A percentile compares a stretch with the other conserved stretches of the same genome.
These are phyloP conservation scores for Thalassoma bifasciatum DNA, from an alignment of 2,113 vertebrate genomes.

Conservation along the genomic window DNA sequence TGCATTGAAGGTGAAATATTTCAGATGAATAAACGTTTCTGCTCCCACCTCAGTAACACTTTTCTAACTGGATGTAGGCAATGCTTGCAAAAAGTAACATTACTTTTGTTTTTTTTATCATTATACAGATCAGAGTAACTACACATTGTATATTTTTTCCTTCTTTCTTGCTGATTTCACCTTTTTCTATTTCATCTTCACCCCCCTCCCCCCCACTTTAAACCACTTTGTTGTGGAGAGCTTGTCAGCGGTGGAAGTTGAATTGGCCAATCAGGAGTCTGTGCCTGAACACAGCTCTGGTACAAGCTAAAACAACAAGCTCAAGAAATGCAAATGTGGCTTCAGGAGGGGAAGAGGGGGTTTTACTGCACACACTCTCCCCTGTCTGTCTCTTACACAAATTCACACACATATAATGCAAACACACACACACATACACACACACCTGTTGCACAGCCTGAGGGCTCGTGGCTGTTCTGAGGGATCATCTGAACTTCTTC, in stretches of 20 bases:
- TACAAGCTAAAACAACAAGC: constrained; percentile 79
- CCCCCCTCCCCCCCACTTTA: constrained; percentile 4
- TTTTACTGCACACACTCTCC: constrained; percentile 42
- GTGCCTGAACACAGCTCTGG: constrained; percentile 54
- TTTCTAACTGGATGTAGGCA: no score
- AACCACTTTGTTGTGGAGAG: constrained; percentile 51
- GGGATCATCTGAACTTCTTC: constrained; percentile 42
- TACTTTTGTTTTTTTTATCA: no score
- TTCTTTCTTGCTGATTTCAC: no score
- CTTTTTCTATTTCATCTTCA: no score
- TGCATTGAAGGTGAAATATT: no score
- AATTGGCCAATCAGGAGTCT: no score
- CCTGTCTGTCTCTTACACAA: constrained; percentile 56
- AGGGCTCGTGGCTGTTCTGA: constrained; percentile 25
- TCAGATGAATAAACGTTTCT: no score
- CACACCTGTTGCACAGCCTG: constrained; percentile 71
- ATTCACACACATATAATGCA: constrained; percentile 46
- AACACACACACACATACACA: constrained; percentile 34
- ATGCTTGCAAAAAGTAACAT: no score
- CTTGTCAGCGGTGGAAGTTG: constrained; percentile 61
- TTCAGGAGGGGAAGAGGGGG: constrained; percentile 29
- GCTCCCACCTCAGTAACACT: no score
- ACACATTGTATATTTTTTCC: no score
- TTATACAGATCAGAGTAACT: no score
- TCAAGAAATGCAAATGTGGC: constrained; percentile 73